Base-by-base conservation (phyloP, 1,140 invertebrate genomes). In the Palaemon carinicauda region DNA sequence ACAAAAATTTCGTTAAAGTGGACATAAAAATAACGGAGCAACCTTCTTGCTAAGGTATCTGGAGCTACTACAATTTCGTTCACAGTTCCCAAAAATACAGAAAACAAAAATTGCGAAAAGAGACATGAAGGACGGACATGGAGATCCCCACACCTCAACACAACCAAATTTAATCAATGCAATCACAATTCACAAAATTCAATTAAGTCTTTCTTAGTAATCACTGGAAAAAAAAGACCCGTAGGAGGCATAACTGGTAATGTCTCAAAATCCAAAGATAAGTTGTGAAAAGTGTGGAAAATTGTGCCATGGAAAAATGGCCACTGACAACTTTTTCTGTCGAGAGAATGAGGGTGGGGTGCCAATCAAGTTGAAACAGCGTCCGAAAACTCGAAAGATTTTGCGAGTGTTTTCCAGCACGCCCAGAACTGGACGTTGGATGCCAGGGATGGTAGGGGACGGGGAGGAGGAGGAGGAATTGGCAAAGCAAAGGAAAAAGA, bases 291-390 rank as follows among this genome's bases (percentile, higher is more conserved):
- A 85, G 82, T 79, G 74, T 78, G 74, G 82, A 85, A 85, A 83
- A 85, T 77, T 79, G 74, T 85, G 75, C 82, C 54, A 69, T 54
- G 74, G 82, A 85, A 85, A 85, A 85, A 78, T 85, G 73, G 82
- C 75, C 74, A 69, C 75, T 50, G 82, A 85, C 82, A 85, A 69
- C 74, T 85, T 85, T 85, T 85, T 79, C 54, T 56, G 83, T 80
- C 75, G 65, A 56, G 77, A 56, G 77, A 73, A 79, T 86, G 83
- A 86, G 65, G 83, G 83, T 73, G 77, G 41, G 65, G 77, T 86
- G 83, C 83, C 83, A 86, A 71, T 86, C 77, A 86, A 80, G 83
- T 86, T 86, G 83, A 86, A 86, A 86, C 83, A 80, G 83, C 19
- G 83, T 80, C 65, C 77, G 75, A 79, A 86, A 33, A 71, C 50